Conservation (phyloP, 2,113 vertebrate species). For the Archocentrus centrarchus region DNA sequence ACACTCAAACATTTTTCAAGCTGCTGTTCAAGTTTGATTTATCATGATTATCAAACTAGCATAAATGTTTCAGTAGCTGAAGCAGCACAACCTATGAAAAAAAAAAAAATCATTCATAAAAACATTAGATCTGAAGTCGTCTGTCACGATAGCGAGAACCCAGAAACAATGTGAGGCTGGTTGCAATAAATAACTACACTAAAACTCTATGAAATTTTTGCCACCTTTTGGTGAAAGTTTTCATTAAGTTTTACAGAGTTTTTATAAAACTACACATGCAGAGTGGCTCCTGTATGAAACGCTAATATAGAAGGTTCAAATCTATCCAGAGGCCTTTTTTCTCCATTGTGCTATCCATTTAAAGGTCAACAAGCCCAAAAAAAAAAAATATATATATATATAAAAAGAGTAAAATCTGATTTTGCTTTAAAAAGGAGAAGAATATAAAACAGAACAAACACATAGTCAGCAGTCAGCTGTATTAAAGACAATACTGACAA, state of each 20-base stretch:
- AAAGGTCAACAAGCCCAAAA: neutral
- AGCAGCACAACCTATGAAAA: neutral
- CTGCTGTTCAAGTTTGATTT: neutral
- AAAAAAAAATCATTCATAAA: neutral
- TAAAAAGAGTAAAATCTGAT: neutral
- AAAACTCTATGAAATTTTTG: neutral
- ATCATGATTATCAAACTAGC: neutral
- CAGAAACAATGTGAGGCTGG: neutral
- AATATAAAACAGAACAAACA: neutral
- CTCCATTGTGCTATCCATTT: neutral
- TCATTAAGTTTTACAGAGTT: neutral
- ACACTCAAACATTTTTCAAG: neutral
- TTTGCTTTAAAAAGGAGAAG: neutral
- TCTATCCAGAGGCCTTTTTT: neutral
- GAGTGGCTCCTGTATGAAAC: neutral
- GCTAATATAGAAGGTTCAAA: neutral
- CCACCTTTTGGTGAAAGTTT: neutral
- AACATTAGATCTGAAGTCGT: too few species aligned
- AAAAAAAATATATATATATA: too few species aligned
- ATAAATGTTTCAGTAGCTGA: neutral
- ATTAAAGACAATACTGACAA: neutral
- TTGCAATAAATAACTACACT: neutral
- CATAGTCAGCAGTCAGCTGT: neutral
- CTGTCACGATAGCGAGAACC: neutral
- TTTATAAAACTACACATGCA: neutral